A percentile compares a stretch with the other conserved stretches of the same genome.
Evolutionary conservation across 2,888 invertebrate genomes (phyloP).

Genomic region (Pterostichus madidus): DNA sequence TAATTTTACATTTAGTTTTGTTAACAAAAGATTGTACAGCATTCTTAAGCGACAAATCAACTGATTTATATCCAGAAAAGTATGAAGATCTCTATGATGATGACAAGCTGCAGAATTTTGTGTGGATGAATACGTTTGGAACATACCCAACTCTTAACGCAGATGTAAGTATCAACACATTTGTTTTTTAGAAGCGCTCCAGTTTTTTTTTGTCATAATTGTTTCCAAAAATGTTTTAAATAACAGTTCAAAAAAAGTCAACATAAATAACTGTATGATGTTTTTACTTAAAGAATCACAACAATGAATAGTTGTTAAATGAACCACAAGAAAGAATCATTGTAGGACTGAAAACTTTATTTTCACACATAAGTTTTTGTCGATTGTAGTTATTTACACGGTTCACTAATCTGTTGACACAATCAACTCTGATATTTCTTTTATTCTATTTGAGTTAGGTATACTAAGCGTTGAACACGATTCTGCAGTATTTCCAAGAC

Average conservation of each 20-base stretch:
- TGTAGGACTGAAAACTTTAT: too few species aligned
- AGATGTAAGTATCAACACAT: slow-evolving; percentile 14
- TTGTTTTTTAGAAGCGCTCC: too few species aligned
- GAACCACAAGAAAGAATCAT: too few species aligned
- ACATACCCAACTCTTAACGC: neutral
- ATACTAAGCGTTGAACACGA: neutral
- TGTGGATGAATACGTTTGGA: slow-evolving; percentile 41
- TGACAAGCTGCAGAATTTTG: slow-evolving; percentile 20
- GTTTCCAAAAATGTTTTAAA: too few species aligned
- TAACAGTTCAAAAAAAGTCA: too few species aligned
- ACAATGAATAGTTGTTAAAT: too few species aligned
- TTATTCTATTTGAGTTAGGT: slow-evolving; percentile 21
- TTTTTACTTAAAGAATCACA: too few species aligned
- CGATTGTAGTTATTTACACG: too few species aligned
- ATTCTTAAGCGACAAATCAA: slow-evolving; percentile 5
- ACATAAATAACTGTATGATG: too few species aligned
- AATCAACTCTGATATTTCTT: slow-evolving; percentile 3
- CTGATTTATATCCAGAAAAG: slow-evolving; percentile 20
- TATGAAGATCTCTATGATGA: slow-evolving; percentile 24
- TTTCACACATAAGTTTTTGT: too few species aligned
- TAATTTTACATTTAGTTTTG: slow-evolving; percentile 18
- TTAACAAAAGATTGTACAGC: neutral
- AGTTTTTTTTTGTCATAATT: too few species aligned
- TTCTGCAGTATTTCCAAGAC: too few species aligned
- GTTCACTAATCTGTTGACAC: neutral